These are phyloP conservation scores for Serranus cabrilla DNA, from an alignment of 2,797 vertebrate species.

Conservation along the genomic window DNA sequence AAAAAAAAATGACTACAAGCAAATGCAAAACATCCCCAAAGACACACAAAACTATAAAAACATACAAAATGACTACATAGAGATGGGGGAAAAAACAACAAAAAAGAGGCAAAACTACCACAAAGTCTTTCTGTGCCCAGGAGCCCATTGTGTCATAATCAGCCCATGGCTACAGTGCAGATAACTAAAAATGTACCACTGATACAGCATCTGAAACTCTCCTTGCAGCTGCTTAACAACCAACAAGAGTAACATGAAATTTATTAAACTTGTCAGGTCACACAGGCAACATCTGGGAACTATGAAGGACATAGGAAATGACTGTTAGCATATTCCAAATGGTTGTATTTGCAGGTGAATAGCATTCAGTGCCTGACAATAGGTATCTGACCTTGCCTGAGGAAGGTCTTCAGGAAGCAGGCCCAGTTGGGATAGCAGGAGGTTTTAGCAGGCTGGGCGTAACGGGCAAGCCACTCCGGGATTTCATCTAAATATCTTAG, in stretches of 20 bases:
- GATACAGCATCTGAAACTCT: constrained; percentile 24
- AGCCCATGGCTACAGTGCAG: background rate
- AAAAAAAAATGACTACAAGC: too few species aligned
- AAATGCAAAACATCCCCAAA: too few species aligned
- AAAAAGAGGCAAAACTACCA: too few species aligned
- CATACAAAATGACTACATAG: too few species aligned
- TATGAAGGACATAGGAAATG: constrained; percentile 40
- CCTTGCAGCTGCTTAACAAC: constrained; percentile 42
- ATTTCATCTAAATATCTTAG: constrained; percentile 92
- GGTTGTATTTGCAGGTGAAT: constrained; percentile 52
- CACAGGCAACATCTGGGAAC: constrained; percentile 47
- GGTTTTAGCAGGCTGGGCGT: constrained; percentile 90
- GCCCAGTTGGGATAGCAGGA: constrained; percentile 92
- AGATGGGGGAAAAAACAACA: too few species aligned
- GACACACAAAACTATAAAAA: too few species aligned
- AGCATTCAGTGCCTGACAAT: constrained; percentile 54
- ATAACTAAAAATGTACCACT: constrained; percentile 2
- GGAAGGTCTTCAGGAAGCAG: constrained; percentile 92
- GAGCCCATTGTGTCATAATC: too few species aligned
- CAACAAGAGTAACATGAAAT: constrained; percentile 38
- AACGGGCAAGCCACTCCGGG: constrained; percentile 90
- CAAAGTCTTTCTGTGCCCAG: too few species aligned
- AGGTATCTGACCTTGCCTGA: constrained; percentile 89
- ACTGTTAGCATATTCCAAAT: constrained; percentile 34
- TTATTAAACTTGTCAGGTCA: constrained; percentile 49